These are phyloP conservation scores for Anarrhichthys ocellatus DNA, from an alignment of 2,113 vertebrate species.

Conservation along the genomic window DNA sequence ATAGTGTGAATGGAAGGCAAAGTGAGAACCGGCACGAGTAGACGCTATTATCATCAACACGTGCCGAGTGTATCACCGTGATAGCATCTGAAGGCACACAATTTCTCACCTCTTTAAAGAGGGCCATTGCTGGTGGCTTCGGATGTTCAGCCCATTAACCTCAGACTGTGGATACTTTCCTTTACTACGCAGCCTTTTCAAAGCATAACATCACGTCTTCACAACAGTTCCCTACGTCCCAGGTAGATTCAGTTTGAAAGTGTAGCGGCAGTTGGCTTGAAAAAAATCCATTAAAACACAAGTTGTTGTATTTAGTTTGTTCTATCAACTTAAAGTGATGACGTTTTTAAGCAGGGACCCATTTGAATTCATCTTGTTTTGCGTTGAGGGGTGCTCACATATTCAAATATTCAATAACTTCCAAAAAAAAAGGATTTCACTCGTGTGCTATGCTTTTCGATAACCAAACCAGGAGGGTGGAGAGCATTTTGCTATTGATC, in stretches of 20 bases:
- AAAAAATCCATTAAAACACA: not conserved
- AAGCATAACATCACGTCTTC: not conserved
- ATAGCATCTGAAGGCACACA: not conserved
- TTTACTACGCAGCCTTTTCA: not conserved
- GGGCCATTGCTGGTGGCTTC: not conserved
- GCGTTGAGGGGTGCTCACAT: not conserved
- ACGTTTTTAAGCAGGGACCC: not conserved
- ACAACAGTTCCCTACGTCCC: not conserved
- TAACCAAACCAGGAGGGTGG: not conserved
- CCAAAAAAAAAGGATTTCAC: not conserved
- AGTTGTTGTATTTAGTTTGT: not conserved
- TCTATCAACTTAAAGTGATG: not conserved
- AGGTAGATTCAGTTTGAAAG: not conserved
- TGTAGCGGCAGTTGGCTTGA: not conserved
- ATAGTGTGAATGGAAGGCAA: constrained; percentile 53
- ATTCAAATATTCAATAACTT: not conserved
- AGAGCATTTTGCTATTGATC: not conserved
- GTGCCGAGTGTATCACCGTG: not conserved
- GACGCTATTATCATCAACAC: constrained; percentile 13
- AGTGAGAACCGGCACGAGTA: constrained; percentile 46
- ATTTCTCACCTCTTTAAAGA: not conserved
- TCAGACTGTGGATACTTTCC: not conserved
- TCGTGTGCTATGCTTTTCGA: not conserved
- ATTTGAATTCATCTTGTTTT: not conserved
- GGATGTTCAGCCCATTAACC: not conserved